Base-by-base conservation (phyloP, 2,888 invertebrate species). In the Cerastoderma edule region DNA sequence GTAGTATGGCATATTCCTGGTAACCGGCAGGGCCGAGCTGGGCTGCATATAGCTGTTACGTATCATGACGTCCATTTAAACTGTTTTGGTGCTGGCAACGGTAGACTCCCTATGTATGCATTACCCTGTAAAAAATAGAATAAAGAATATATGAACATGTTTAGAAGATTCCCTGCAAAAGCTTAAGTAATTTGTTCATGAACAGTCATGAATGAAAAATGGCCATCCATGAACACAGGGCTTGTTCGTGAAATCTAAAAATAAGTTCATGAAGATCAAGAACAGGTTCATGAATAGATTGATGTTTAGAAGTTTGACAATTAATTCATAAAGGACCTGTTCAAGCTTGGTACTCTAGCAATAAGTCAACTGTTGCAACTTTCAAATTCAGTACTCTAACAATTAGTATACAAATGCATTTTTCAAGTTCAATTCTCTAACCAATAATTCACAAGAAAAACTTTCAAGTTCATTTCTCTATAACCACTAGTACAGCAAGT, bases 1-100 rank as follows among this genome's bases (percentile, higher is more conserved):
- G 8, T 71, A 53, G 63, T 83, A 86, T 16, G 87, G 87, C 87
- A 88, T 88, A 66, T 88, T 88, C 57, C 87, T 78, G 22, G 87
- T 87, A 13, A 86, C 75, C 0, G 88, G 88, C 19, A 88, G 67
- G 2, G 75, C 78, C 16, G 78, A 72, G 28, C 72, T 69, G 5
- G 81, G 81, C 67, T 81, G 81, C 27, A 78, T 48, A 35, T 53
- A 75, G 24, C 39, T 24, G 39, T 60, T 33, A 1, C 78, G 53
- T 39, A 78, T 72, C 77, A 80, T 75, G 19, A 39, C 56, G 16
- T 54, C 46, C 65, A 65, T 48, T 13, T 19, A 65, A 30, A 65
- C 44, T n/a, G n/a, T n/a, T n/a, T n/a, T n/a, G n/a, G n/a, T n/a
- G 24, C 16, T 50, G 50, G 10, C 2, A 22, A 24, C 50, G n/a